Evolutionary conservation across 2,797 vertebrate genomes (phyloP).

Genomic region (Sciurus vulgaris): DNA sequence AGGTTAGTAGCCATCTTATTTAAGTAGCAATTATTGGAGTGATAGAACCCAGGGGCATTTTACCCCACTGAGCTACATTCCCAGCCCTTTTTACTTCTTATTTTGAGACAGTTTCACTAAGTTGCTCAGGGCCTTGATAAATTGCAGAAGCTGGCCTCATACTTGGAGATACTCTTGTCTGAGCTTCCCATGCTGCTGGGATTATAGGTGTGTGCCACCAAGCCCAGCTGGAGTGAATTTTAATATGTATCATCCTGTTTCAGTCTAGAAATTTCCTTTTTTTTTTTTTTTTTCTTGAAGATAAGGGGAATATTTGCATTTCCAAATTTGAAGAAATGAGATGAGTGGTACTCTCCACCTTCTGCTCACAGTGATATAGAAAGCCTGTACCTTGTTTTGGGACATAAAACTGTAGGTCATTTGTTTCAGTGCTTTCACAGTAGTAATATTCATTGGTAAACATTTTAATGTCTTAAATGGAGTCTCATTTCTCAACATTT

Average conservation of each 20-base stretch:
- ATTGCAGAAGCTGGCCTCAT: too few relatives aligned
- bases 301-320: not conserved
- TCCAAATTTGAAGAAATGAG: constrained; percentile 14
- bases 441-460: not conserved
- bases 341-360: not conserved
- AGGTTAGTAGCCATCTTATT: constrained; percentile 89
- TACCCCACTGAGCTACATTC: too few relatives aligned
- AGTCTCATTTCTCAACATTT: constrained; percentile 18
- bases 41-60: too few relatives aligned
- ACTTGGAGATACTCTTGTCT: too few relatives aligned
- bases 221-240: not conserved
- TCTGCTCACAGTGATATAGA: not conserved
- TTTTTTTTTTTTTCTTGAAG: constrained; percentile 9
- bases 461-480: constrained; percentile 54
- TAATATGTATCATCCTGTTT: not conserved
- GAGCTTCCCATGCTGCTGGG: too few relatives aligned
- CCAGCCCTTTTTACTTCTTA: too few relatives aligned
- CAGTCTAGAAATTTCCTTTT: constrained; percentile 8
- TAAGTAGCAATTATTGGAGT: accelerated
- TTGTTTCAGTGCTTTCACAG: constrained; percentile 33
- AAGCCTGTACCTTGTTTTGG: not conserved
- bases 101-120: too few relatives aligned
- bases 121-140: too few relatives aligned
- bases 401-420: constrained; percentile 2
- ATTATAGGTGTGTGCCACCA: too few relatives aligned